These are phyloP conservation scores for Brachionus koreanus DNA, from an alignment of 1,140 invertebrate genomes.

Conservation along the genomic window DNA sequence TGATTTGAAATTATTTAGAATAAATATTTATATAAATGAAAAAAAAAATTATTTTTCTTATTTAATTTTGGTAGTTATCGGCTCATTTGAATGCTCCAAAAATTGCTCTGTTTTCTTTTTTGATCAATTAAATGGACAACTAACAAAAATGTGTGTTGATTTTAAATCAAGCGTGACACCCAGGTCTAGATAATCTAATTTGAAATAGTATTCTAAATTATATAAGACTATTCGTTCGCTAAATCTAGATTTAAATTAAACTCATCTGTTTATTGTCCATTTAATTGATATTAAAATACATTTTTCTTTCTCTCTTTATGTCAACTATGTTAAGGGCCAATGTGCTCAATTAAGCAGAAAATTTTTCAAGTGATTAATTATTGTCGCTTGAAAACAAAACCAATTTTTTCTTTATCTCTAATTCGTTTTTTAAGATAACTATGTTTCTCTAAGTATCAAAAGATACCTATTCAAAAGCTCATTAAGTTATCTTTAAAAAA, in stretches of 20 bases:
- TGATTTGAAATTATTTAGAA: not conserved
- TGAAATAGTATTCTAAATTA: not conserved
- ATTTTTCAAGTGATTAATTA: conserved; percentile 28
- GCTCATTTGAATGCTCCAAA: not conserved
- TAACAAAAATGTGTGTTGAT: not conserved
- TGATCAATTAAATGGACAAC: not conserved
- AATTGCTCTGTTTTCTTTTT: not conserved
- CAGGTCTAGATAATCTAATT: not conserved
- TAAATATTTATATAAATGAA: not conserved
- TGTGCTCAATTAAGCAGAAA: conserved; percentile 24
- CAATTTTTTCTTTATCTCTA: conserved; percentile 1
- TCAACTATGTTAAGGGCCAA: not conserved
- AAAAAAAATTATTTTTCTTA: not conserved
- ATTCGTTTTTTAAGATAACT: conserved; percentile 1
- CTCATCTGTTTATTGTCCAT: not conserved
- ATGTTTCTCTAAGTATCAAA: not conserved
- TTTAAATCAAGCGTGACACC: not conserved
- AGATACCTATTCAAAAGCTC: not conserved
- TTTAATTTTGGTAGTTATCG: not conserved
- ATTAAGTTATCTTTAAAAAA: conserved; percentile 1
- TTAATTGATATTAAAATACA: not conserved
- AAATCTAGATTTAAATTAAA: not conserved
- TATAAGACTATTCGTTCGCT: not conserved
- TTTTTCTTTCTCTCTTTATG: not conserved
- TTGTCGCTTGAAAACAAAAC: not conserved